Evolutionary conservation across 2,797 vertebrate genomes (phyloP).

Genomic region (Acanthurus lineatus): DNA sequence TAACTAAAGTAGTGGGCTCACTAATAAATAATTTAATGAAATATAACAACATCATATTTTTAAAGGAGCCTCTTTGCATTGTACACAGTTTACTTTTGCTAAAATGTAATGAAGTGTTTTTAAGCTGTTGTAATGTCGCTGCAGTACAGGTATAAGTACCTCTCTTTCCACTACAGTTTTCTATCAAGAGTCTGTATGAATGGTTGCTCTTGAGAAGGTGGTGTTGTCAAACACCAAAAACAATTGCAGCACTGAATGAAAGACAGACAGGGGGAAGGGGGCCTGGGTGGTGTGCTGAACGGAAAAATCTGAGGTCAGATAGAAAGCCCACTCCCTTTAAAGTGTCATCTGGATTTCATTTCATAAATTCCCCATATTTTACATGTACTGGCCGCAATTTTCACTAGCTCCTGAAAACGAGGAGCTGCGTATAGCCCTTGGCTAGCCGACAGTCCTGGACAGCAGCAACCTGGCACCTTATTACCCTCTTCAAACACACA

Average conservation of each 20-base stretch:
- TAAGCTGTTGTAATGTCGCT: background rate
- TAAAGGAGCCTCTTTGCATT: background rate
- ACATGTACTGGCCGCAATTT: slow-evolving; percentile 82
- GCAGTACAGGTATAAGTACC: background rate
- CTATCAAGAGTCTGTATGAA: background rate
- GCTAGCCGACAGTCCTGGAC: slow-evolving; percentile 48
- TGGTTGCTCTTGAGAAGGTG: slow-evolving; percentile 15
- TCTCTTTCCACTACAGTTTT: background rate
- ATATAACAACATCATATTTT: background rate
- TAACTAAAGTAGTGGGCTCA: background rate
- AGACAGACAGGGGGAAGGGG: slow-evolving; percentile 56
- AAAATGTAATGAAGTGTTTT: background rate
- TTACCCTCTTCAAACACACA: slow-evolving; percentile 59
- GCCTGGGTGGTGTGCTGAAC: slow-evolving; percentile 42
- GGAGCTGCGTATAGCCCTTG: slow-evolving; percentile 44
- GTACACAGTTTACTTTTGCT: background rate
- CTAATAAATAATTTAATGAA: background rate
- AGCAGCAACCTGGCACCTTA: slow-evolving; percentile 52
- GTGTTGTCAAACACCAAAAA: slow-evolving; percentile 43
- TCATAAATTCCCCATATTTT: slow-evolving; percentile 87
- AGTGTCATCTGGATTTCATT: slow-evolving; percentile 87
- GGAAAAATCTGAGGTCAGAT: slow-evolving; percentile 82
- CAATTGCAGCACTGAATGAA: slow-evolving; percentile 48
- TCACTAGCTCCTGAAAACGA: slow-evolving; percentile 79
- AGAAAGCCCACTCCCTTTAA: slow-evolving; percentile 78